A percentile compares a stretch with the other conserved stretches of the same genome.
Evolutionary conservation across 1,140 invertebrate species (phyloP).

Genomic region (Philaenus spumarius): DNA sequence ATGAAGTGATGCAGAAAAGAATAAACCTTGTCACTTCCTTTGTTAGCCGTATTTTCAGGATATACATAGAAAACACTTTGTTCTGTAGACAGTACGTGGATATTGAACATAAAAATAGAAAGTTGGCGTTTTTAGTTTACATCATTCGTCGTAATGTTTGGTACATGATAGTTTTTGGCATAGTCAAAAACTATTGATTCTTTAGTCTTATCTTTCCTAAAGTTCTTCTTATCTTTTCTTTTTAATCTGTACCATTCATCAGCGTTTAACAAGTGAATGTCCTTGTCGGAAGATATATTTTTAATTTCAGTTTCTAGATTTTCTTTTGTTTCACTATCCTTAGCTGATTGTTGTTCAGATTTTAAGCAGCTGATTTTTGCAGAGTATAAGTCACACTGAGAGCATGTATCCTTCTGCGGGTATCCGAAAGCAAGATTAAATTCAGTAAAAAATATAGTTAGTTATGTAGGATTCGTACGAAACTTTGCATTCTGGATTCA

Average conservation of each 20-base stretch:
- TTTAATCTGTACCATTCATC: constrained; percentile 19
- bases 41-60: constrained; percentile 18
- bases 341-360: constrained; percentile 6
- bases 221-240: neutral
- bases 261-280: constrained; percentile 16
- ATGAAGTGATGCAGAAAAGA: constrained; percentile 19
- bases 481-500: constrained; percentile 16
- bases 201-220: constrained; percentile 2
- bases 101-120: constrained; percentile 19
- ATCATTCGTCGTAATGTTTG: constrained; percentile 22
- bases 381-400: constrained; percentile 8
- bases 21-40: constrained; percentile 19
- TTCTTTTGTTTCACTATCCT: constrained; percentile 15
- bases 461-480: constrained; percentile 16
- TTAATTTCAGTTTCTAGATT: constrained; percentile 11
- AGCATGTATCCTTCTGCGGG: constrained; percentile 19
- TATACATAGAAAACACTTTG: constrained; percentile 18
- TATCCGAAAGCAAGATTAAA: constrained; percentile 21
- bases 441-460: constrained; percentile 18
- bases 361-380: constrained; percentile 11
- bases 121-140: constrained; percentile 21
- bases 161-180: constrained; percentile 20
- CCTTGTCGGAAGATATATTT: constrained; percentile 1
- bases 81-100: constrained; percentile 7
- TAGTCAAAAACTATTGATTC: constrained; percentile 22